Conservation (phyloP, 2,797 vertebrate species). For the Saxicola maurus region DNA sequence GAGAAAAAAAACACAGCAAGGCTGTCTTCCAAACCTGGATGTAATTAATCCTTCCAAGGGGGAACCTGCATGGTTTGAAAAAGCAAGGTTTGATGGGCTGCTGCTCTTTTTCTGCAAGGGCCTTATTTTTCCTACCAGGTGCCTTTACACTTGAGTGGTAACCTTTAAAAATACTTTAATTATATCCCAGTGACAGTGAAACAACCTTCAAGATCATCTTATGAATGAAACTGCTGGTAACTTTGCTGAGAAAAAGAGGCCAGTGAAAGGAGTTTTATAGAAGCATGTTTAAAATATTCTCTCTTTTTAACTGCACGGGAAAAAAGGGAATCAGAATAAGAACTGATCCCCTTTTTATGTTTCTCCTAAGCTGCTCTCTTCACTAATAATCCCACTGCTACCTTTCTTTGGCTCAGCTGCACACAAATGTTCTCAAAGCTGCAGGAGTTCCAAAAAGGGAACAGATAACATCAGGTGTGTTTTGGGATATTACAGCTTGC, state of each 20-base stretch:
- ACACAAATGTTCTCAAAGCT: slow-evolving; percentile 55
- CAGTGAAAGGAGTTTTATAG: slow-evolving; percentile 57
- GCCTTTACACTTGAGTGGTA: slow-evolving; percentile 69
- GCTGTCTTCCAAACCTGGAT: slow-evolving; percentile 68
- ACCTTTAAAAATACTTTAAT: slow-evolving; percentile 66
- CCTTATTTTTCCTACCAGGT: slow-evolving; percentile 71
- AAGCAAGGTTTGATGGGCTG: slow-evolving; percentile 69
- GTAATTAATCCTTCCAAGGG: slow-evolving; percentile 74
- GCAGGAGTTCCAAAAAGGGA: slow-evolving; percentile 52
- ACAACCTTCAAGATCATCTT: slow-evolving; percentile 71
- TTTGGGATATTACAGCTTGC: slow-evolving; percentile 53
- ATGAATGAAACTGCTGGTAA: slow-evolving; percentile 68
- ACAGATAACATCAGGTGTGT: slow-evolving; percentile 46
- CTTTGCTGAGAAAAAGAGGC: slow-evolving; percentile 61
- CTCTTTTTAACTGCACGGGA: slow-evolving; percentile 61
- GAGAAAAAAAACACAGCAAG: slow-evolving; percentile 25
- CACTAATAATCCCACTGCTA: slow-evolving; percentile 58
- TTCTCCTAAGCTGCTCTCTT: slow-evolving; percentile 51
- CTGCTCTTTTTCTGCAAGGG: slow-evolving; percentile 64
- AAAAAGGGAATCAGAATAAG: slow-evolving; percentile 42
- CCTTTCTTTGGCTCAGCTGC: slow-evolving; percentile 63
- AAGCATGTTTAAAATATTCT: slow-evolving; percentile 57
- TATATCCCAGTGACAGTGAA: slow-evolving; percentile 60
- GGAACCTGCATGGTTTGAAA: slow-evolving; percentile 64
- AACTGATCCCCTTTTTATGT: slow-evolving; percentile 58